Conservation (phyloP, 2,797 vertebrate genomes). For the Coracias cyanogaster region DNA sequence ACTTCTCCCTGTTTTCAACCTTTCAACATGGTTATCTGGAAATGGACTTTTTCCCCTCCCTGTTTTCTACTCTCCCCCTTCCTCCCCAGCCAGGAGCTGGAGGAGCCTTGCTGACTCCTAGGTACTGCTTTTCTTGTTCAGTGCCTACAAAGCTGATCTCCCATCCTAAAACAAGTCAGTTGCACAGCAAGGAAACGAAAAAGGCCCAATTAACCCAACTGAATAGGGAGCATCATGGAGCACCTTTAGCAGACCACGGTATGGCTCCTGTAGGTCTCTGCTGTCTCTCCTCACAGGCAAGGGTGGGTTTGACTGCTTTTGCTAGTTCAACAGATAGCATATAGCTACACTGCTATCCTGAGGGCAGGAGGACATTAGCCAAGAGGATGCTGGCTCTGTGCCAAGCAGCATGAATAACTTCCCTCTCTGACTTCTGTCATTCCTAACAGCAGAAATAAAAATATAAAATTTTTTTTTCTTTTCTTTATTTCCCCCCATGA, state of each 20-base stretch:
- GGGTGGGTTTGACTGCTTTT: neutral
- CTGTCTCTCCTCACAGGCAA: neutral
- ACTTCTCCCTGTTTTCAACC: slow-evolving; percentile 5
- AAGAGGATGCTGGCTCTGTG: neutral
- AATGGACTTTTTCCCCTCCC: neutral
- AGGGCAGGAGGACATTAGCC: neutral
- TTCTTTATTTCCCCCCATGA: neutral
- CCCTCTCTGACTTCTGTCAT: neutral
- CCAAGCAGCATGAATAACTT: neutral
- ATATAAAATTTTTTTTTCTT: neutral
- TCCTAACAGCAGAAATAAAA: neutral
- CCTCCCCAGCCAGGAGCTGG: neutral
- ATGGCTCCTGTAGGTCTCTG: neutral
- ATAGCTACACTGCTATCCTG: neutral
- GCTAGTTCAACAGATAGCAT: neutral
- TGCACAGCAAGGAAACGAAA: neutral
- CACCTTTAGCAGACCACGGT: rapidly evolving
- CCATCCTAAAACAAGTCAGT: neutral
- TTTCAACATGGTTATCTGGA: slow-evolving; percentile 30
- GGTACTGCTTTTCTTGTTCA: neutral
- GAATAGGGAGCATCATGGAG: neutral
- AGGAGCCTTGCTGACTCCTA: neutral
- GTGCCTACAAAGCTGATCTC: neutral
- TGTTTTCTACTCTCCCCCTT: neutral
- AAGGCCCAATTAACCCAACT: neutral